Evolutionary conservation across 2,113 vertebrate species (phyloP).

Genomic region (Sapajus apella): DNA sequence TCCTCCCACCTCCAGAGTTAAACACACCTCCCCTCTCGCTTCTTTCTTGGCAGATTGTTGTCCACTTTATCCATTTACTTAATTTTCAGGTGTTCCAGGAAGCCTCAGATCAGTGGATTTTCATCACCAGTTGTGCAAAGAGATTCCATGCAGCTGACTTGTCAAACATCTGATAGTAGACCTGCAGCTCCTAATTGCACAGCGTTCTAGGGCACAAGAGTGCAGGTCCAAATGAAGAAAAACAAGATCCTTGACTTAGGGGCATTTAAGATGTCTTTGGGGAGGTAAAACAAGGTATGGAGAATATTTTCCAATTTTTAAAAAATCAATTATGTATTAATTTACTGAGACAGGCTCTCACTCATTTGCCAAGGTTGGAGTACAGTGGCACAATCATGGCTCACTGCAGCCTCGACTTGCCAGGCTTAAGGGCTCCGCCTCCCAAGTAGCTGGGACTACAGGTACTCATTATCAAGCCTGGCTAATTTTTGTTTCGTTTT

Average conservation of each 20-base stretch:
- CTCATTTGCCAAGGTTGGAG: too few relatives aligned
- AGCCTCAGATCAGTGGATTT: constrained; percentile 91
- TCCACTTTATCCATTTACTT: constrained; percentile 37
- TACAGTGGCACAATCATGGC: too few relatives aligned
- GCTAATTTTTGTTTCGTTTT: too few relatives aligned
- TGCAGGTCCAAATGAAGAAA: neutral
- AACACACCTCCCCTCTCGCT: too few relatives aligned
- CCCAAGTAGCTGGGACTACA: too few relatives aligned
- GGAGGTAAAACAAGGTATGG: neutral
- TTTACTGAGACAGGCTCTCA: too few relatives aligned
- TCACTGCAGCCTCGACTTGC: too few relatives aligned
- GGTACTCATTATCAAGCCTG: too few relatives aligned
- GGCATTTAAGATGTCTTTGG: neutral
- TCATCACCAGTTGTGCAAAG: constrained; percentile 91
- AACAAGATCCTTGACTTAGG: neutral
- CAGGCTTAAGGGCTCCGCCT: too few relatives aligned
- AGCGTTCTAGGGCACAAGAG: neutral
- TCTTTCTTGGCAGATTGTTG: neutral
- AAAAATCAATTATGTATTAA: too few relatives aligned
- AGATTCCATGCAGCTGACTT: constrained; percentile 89
- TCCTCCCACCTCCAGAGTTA: neutral
- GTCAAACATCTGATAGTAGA: constrained; percentile 90
- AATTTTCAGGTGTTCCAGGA: constrained; percentile 89
- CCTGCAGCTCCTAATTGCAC: constrained; percentile 82
- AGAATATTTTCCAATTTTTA: neutral